Base-by-base conservation (phyloP, 1,140 invertebrate species). In the Cydia fagiglandana region DNA sequence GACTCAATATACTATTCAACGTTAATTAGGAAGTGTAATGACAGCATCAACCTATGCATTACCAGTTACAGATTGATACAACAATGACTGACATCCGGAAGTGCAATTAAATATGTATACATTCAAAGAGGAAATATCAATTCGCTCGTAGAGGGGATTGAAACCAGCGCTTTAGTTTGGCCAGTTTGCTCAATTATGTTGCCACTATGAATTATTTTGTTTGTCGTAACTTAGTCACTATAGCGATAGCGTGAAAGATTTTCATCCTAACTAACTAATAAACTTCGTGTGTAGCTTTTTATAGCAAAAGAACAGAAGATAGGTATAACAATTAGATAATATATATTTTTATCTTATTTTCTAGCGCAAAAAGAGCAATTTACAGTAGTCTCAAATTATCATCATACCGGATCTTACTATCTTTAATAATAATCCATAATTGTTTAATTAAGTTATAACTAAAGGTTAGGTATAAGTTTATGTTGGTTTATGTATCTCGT, bases 91-190 rank as follows among this genome's bases (percentile, higher is more conserved):
- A 85, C 86, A 80, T 83, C 87, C 88, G 90, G 90, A 92, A 91
- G 86, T 83, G 86, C 86, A 92, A 92, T 92, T 92, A 92, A 89
- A 86, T 85, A 87, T 89, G 85, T 88, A 91, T 91, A 82, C 83
- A 85, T 84, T 86, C 85, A 86, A 91, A 91, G 88, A 91, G 90
- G 90, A 92, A 89, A 92, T 92, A 92, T 92, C 90, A 92, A 92
- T 91, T 92, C 89, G 87, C 83, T 79, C 81, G 34, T 28, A 81
- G 76, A 79, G 79, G 81, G 86, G 84, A 83, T 81, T 77, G 81
- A 74, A 17, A 76, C 77, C 80, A 81, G 83, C 73, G 80, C 80
- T 84, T 82, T 83, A 81, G 81, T 80, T 85, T 80, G 82, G 81
- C 76, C 77, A 79, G 79, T 84, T 80, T 76, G 83, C 82, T 90